Evolutionary conservation across 1,140 invertebrate genomes (phyloP).

Genomic region (Parapsyche elsis): DNA sequence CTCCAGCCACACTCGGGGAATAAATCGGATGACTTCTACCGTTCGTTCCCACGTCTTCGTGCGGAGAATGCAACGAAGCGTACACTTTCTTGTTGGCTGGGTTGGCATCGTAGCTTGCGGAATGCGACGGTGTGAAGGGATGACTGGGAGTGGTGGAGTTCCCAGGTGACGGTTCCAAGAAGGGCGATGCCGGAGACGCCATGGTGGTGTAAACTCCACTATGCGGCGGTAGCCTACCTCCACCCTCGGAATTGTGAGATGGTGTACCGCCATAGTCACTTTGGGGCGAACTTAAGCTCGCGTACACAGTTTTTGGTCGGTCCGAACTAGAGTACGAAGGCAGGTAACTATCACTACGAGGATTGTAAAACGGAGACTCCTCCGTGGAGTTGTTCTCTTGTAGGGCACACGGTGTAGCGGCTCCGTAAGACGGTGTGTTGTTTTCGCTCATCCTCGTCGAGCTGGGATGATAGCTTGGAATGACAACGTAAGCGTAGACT

Average conservation of each 20-base stretch:
- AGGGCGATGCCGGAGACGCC: conserved; percentile 56
- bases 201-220: conserved; percentile 59
- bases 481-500: conserved; percentile 69
- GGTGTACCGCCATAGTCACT: conserved; percentile 59
- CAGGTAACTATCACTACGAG: conserved; percentile 65
- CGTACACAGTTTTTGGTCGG: conserved; percentile 64
- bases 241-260: conserved; percentile 51
- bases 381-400: conserved; percentile 62
- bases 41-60: conserved; percentile 59
- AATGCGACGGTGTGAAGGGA: conserved; percentile 52
- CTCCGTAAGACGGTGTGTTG: conserved; percentile 64
- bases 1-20: conserved; percentile 62
- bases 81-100: conserved; percentile 50
- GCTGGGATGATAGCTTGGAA: conserved; percentile 68
- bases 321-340: conserved; percentile 63
- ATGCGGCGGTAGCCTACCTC: conserved; percentile 46
- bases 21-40: conserved; percentile 46
- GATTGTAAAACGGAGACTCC: conserved; percentile 67
- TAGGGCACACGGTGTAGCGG: conserved; percentile 65
- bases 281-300: conserved; percentile 63
- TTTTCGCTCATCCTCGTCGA: conserved; percentile 55
- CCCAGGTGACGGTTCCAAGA: conserved; percentile 54
- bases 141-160: conserved; percentile 53
- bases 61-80: conserved; percentile 55
- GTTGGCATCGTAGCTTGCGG: conserved; percentile 48